A percentile compares a stretch with the other conserved stretches of the same genome.
Evolutionary conservation across 2,888 invertebrate genomes (phyloP).

Genomic region (Megaustenia siamemsis): DNA sequence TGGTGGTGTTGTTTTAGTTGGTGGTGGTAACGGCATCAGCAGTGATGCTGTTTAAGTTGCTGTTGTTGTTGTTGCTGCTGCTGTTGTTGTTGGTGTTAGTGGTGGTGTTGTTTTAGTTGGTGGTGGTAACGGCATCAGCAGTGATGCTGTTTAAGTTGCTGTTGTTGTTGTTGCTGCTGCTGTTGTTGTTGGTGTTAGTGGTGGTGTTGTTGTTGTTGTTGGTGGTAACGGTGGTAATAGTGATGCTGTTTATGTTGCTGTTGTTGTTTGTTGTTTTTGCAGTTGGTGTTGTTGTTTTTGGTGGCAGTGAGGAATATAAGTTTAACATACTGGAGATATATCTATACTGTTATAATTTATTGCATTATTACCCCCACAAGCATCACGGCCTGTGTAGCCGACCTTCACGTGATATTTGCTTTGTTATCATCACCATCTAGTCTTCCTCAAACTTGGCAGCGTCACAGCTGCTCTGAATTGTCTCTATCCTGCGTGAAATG

Average conservation of each 20-base stretch:
- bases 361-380: too few relatives aligned
- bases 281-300: neutral
- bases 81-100: neutral
- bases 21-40: neutral
- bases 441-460: too few relatives aligned
- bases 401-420: too few relatives aligned
- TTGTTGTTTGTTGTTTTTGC: neutral
- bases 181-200: slow-evolving; percentile 35
- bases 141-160: slow-evolving; percentile 24
- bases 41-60: neutral
- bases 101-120: slow-evolving; percentile 13
- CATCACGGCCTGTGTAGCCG: too few relatives aligned
- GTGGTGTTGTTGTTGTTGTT: neutral
- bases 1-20: neutral
- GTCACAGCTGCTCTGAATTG: too few relatives aligned
- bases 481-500: too few relatives aligned
- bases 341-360: too few relatives aligned
- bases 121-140: slow-evolving; percentile 14
- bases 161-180: slow-evolving; percentile 18
- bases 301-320: neutral
- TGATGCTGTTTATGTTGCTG: slow-evolving; percentile 7
- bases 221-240: neutral
- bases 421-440: too few relatives aligned
- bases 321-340: too few relatives aligned
- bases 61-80: neutral